These are phyloP conservation scores for Caenorhabditis sp. DNA, from an alignment of 2,888 invertebrate species.

Conservation along the genomic window DNA sequence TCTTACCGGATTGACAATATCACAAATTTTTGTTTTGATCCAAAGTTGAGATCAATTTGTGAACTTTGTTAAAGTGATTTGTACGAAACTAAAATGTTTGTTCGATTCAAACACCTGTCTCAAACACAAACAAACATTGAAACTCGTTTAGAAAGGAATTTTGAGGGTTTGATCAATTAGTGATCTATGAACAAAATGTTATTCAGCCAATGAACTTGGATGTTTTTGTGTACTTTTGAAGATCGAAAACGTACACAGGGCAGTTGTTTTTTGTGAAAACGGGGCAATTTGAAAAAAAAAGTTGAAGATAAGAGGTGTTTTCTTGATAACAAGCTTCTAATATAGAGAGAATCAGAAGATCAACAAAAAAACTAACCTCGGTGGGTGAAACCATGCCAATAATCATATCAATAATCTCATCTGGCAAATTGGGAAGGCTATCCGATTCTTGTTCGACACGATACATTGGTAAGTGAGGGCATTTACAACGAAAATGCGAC, in stretches of 20 bases:
- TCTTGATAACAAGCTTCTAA: no score
- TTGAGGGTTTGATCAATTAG: neutral
- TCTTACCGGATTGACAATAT: no score
- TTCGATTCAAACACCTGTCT: neutral
- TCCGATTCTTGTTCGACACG: neutral
- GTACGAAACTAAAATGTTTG: neutral
- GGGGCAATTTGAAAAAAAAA: neutral
- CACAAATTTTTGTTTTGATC: neutral
- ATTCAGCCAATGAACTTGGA: neutral
- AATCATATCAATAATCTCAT: constrained; percentile 33
- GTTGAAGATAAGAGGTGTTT: neutral
- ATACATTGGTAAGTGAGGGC: constrained; percentile 9
- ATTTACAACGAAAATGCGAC: constrained; percentile 24
- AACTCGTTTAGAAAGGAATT: neutral
- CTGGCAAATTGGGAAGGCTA: constrained; percentile 23
- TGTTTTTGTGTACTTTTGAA: neutral
- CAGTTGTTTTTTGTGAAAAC: neutral
- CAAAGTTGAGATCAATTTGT: neutral
- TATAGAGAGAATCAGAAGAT: no score
- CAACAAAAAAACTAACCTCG: constrained; percentile 20
- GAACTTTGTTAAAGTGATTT: neutral
- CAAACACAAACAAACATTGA: neutral
- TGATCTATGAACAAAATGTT: neutral
- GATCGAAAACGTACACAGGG: neutral
- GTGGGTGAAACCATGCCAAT: constrained; percentile 18